These are phyloP conservation scores for Hypomecis atomaria DNA, from an alignment of 2,888 invertebrate genomes.

Conservation along the genomic window DNA sequence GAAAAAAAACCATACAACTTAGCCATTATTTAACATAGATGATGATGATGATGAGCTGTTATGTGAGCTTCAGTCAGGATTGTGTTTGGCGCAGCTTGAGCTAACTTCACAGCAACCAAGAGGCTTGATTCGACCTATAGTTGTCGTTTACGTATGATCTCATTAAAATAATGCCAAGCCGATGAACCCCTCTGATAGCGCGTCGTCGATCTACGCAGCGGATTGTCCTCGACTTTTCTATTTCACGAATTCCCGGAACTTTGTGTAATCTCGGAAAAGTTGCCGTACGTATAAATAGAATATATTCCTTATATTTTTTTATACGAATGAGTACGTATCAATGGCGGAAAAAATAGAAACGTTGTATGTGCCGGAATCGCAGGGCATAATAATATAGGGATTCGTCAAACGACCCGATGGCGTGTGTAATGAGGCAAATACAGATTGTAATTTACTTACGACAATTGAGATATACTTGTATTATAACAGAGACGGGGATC, in stretches of 20 bases:
- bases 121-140: too few relatives aligned
- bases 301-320: constrained; percentile 34
- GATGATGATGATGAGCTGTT: too few relatives aligned
- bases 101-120: too few relatives aligned
- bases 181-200: constrained; percentile 11
- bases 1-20: too few relatives aligned
- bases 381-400: constrained; percentile 8
- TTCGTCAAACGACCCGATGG: constrained; percentile 24
- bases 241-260: constrained; percentile 34
- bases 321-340: constrained; percentile 13
- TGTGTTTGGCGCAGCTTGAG: too few relatives aligned
- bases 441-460: constrained; percentile 10
- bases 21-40: too few relatives aligned
- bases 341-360: constrained; percentile 22
- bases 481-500: too few relatives aligned
- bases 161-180: too few relatives aligned
- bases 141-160: too few relatives aligned
- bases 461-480: too few relatives aligned
- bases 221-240: constrained; percentile 32
- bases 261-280: constrained; percentile 39
- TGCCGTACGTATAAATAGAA: constrained; percentile 24
- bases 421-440: constrained; percentile 4
- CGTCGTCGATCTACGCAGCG: constrained; percentile 5
- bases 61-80: too few relatives aligned
- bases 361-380: constrained; percentile 9